Base-by-base conservation (phyloP, 2,113 vertebrate species). In the Trichomycterus rosablanca region DNA sequence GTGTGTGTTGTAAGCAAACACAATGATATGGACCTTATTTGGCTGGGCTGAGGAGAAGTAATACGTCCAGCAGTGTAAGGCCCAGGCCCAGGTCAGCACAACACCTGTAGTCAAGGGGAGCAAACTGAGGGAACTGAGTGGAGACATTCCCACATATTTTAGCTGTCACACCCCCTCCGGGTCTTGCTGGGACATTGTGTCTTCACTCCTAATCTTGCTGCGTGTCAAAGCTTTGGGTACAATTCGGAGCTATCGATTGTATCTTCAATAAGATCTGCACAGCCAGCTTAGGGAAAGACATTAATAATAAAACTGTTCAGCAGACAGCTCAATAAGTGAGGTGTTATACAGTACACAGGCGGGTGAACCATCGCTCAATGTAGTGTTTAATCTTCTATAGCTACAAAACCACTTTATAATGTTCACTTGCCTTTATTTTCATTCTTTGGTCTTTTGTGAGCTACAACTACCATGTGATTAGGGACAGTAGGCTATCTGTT, bases 61-160 rank as follows among this genome's bases (percentile, higher is more conserved):
- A 50, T 37, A 18, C 20, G 16, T 44, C 22, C 46, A 59, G 34
- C 18, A 28, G 37, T 32, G 37, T 34, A n/a, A n/a, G n/a, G 30
- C 46, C 34, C 63, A 34, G 51, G 46, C 15, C 45, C 48, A 35
- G 51, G 26, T 16, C 45, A 37, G 49, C 28, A 55, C 42, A 66
- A 59, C 23, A 24, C 26, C 45, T 49, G 53, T 44, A 54, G 43
- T 55, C 20, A 52, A 50, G 37, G 35, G 28, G 24, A 68, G 58
- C 55, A 68, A 67, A 71, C 68, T 22, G 42, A 65, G 51, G n/a
- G n/a, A n/a, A 51, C 56, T 54, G 37, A 63, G 39, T 56, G 44
- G 14, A 63, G 68, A 63, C 56, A 53, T 67, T 61, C 24, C 63
- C 60, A 60, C 63, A 35, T 66, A 70, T 66, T 66, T 54, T 35